phyloP scores from a whole-genome alignment of 2,888 invertebrate genomes.

The Philaethria dido region DNA sequence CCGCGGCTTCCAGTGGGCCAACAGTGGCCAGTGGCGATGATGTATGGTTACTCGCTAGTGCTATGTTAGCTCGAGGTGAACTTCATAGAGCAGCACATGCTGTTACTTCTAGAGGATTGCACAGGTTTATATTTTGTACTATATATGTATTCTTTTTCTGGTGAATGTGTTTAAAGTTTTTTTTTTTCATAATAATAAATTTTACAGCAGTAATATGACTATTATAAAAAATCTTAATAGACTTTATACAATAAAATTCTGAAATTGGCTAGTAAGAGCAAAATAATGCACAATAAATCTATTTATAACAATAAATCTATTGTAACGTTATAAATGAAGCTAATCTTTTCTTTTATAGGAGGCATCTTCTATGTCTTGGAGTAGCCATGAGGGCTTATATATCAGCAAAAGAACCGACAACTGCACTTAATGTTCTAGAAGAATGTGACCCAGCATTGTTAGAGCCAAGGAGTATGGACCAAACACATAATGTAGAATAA shows the following conservation, averaged over 20 bases:
- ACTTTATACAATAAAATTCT: no score
- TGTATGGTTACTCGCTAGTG: slow-evolving; percentile 94
- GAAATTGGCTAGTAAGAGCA: no score
- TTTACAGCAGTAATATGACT: no score
- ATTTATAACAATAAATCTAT: neutral
- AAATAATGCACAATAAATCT: no score
- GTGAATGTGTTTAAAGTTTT: no score
- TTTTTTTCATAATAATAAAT: neutral
- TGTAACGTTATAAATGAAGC: no score
- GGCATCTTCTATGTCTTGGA: slow-evolving; percentile 92
- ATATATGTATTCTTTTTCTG: no score
- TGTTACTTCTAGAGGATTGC: slow-evolving; percentile 89
- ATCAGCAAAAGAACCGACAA: slow-evolving; percentile 92
- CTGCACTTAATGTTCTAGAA: slow-evolving; percentile 91
- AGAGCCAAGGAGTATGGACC: slow-evolving; percentile 81
- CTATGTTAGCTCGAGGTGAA: slow-evolving; percentile 94
- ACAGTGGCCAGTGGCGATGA: slow-evolving; percentile 88
- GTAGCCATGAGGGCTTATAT: slow-evolving; percentile 92
- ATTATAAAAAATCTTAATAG: no score
- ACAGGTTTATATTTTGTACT: slow-evolving; percentile 59
- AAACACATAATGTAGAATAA: slow-evolving; percentile 86
- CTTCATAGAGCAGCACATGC: slow-evolving; percentile 94
- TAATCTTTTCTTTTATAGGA: slow-evolving; percentile 66
- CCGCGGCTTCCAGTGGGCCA: slow-evolving; percentile 87
- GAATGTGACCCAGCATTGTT: slow-evolving; percentile 86